Base-by-base conservation (phyloP, 2,797 vertebrate genomes). In the Macrochelys suwanniensis region DNA sequence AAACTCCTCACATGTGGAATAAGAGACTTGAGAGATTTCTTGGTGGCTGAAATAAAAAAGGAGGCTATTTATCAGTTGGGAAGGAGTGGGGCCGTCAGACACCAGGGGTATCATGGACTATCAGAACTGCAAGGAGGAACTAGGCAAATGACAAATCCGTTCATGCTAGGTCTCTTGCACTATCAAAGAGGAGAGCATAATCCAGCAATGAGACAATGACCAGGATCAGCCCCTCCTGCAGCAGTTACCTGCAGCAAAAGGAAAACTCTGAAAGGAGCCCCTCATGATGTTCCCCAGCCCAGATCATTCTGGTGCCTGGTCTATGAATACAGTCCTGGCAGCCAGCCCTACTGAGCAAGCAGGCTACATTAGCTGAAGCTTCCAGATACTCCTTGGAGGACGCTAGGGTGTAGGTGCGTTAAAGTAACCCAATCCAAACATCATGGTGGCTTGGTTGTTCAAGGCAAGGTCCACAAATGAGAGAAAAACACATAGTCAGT, bases 11-110 rank as follows among this genome's bases (percentile, higher is more conserved):
- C 94, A 95, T 94, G 93, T 97, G 97, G 96, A 96, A 96, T 23
- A 1, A 96, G 94, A 97, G 94, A 95, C 97, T 98, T 97, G 97
- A 97, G 97, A 98, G 98, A 97, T 97, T 97, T 92, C 93, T 97
- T 96, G 89, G 97, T 97, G 97, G 97, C 96, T 98, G 98, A 98
- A 97, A 98, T 98, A 96, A 98, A 97, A 98, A 97, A 96, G 11
- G 96, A 97, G 97, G 97, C 98, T 97, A 98, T 98, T 98, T 98
- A 97, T 98, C 98, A 98, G 89, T 97, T 96, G 96, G 94, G 95
- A 91, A 96, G 93, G 96, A 98, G 96, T 86, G 89, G 80, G 97
- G 96, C 96, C 97, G 97, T 97, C 98, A 98, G 97, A 91, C 94
- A 91, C 87, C 95, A 95, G 92, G 88, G 84, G 85, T 95, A 96